Conservation (phyloP, 2,113 vertebrate genomes). For the Cnemophilus loriae region DNA sequence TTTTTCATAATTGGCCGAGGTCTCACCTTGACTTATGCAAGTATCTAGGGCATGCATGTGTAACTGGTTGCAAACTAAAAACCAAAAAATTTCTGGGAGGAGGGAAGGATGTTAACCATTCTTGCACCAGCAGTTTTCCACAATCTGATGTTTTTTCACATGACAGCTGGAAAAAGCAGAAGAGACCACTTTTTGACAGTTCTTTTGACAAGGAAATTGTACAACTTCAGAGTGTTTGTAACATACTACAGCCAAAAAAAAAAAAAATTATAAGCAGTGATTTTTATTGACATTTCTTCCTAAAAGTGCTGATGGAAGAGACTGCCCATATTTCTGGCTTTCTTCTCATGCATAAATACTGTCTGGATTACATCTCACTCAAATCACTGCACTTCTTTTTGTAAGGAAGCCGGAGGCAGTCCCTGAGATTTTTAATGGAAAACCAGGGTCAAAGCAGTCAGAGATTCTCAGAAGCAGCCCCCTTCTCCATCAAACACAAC, state of each 20-base stretch:
- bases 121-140: not conserved
- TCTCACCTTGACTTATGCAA: not conserved
- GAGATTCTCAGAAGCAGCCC: not conserved
- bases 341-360: not conserved
- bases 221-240: not conserved
- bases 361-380: not conserved
- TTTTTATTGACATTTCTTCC: not conserved
- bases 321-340: not conserved
- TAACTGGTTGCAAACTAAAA: not conserved
- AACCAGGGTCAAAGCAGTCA: not conserved
- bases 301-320: not conserved
- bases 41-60: not conserved
- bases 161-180: not conserved
- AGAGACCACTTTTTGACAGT: not conserved
- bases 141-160: rapidly evolving
- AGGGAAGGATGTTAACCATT: not conserved
- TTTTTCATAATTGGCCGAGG: not conserved
- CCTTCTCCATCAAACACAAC: not conserved
- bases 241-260: not conserved
- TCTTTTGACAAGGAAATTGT: not conserved
- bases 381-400: not conserved
- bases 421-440: not conserved
- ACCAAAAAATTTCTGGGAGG: not conserved
- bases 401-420: not conserved
- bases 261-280: too few relatives aligned